Evolutionary conservation across 1,140 invertebrate genomes (phyloP), one percentile per base, ranked within the genome.

Genomic region (Coelopa frigida): DNA sequence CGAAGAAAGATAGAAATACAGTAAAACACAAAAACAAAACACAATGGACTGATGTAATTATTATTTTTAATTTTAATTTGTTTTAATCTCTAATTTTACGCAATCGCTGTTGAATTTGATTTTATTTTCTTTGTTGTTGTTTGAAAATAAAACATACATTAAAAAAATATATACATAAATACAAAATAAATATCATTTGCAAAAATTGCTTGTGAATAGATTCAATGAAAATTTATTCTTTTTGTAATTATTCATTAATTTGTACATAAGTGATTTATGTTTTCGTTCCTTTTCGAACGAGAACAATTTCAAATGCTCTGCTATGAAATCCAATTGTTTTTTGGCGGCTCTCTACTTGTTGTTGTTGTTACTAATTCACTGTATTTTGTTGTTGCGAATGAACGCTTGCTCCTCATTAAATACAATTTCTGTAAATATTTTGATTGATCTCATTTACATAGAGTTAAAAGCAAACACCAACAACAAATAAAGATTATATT

Each of bases 391-490:
- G n/a, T n/a, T n/a, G n/a, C n/a, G n/a, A n/a, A n/a, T n/a, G n/a
- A n/a, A n/a, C n/a, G n/a, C n/a, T n/a, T n/a, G n/a, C n/a, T n/a
- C n/a, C n/a, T n/a, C n/a, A n/a, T n/a, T n/a, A n/a, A n/a, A n/a
- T n/a, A n/a, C n/a, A n/a, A n/a, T n/a, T 39, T 39, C 21, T 15
- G 10, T 24, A 23, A n/a, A 39, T 14, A 14, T 10, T 18, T 8
- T 23, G 26, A 39, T 39, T 39, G 37, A 39, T 39, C 37, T 39
- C 37, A 39, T 39, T 39, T 39, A 21, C 14, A n/a, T 39, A 39
- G 12, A 22, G 22, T 22, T 39, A 22, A 21, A 14, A n/a, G 20
- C 10, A 23, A 39, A 39, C 26, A 6, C 26, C 5, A 22, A 39
- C 14, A 24, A 40, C 22, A 15, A 40, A 24, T 21, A 21, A n/a